Percentiles rank a stretch among this genome's conserved stretches.
These are phyloP conservation scores for Aradophagus sp. DNA, from an alignment of 1,140 invertebrate species.

Conservation along the genomic window DNA sequence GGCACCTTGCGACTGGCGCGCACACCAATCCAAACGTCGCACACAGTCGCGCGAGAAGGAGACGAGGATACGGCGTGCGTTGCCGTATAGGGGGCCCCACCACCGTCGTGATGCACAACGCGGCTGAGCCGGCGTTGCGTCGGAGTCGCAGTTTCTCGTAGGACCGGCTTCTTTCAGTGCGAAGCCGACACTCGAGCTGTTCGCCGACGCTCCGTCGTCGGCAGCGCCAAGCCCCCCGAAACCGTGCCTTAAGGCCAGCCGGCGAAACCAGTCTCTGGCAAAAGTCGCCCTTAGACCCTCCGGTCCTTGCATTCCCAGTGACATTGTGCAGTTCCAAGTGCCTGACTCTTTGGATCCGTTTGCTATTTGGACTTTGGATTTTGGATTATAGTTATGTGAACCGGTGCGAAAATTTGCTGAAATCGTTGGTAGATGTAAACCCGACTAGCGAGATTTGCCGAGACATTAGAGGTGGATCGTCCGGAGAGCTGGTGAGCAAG, in stretches of 20 bases:
- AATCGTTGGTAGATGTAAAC: too few species aligned
- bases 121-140: constrained; percentile 55
- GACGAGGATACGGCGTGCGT: constrained; percentile 45
- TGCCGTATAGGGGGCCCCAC: constrained; percentile 48
- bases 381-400: too few species aligned
- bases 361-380: too few species aligned
- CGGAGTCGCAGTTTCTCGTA: constrained; percentile 59
- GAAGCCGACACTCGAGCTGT: constrained; percentile 68
- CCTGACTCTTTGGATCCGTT: too few species aligned
- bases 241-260: constrained; percentile 32
- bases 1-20: constrained; percentile 26
- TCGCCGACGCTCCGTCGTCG: constrained; percentile 25
- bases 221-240: neutral
- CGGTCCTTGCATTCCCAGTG: too few species aligned
- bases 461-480: too few species aligned
- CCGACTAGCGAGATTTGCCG: too few species aligned
- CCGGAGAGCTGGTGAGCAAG: too few species aligned
- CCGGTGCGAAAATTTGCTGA: too few species aligned
- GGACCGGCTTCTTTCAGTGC: constrained; percentile 68
- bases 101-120: constrained; percentile 55
- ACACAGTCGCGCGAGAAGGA: constrained; percentile 32
- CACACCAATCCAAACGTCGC: constrained; percentile 5
- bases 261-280: too few species aligned
- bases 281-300: too few species aligned
- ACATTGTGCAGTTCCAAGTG: too few species aligned